These are phyloP conservation scores for Rousettus leschenaultii DNA, from an alignment of 2,113 vertebrate species.

Conservation along the genomic window DNA sequence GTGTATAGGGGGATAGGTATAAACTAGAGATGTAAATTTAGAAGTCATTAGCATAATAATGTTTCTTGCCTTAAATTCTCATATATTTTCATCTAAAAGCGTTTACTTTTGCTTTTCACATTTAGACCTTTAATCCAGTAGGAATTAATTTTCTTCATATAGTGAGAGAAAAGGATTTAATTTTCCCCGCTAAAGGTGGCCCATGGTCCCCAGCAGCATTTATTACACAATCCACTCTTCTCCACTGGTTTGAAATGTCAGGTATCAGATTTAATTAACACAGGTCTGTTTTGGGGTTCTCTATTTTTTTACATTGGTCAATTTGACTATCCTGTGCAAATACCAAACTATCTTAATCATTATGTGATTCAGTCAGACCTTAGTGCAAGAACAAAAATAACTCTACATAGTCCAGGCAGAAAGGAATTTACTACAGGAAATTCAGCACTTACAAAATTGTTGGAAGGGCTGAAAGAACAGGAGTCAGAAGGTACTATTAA, in stretches of 20 bases:
- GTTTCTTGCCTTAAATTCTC: neutral
- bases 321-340: neutral
- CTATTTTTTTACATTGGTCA: neutral
- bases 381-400: neutral
- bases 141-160: neutral
- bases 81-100: neutral
- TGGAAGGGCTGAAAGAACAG: neutral
- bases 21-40: neutral
- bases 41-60: neutral
- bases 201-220: neutral
- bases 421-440: conserved; percentile 12
- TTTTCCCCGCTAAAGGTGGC: rapidly evolving
- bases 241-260: neutral
- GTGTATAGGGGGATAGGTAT: neutral
- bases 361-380: neutral
- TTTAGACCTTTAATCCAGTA: neutral
- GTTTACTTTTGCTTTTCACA: neutral
- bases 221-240: neutral
- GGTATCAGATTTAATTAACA: neutral
- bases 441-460: neutral
- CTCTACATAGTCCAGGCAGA: neutral
- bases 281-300: neutral
- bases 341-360: neutral
- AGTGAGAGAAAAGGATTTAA: neutral
- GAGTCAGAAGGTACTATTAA: neutral